Percentiles rank a stretch among this genome's conserved stretches.
Evolutionary conservation across 92 coral and sea anemone genomes (phyloP).

Genomic region (Anthopleura xanthogrammica): DNA sequence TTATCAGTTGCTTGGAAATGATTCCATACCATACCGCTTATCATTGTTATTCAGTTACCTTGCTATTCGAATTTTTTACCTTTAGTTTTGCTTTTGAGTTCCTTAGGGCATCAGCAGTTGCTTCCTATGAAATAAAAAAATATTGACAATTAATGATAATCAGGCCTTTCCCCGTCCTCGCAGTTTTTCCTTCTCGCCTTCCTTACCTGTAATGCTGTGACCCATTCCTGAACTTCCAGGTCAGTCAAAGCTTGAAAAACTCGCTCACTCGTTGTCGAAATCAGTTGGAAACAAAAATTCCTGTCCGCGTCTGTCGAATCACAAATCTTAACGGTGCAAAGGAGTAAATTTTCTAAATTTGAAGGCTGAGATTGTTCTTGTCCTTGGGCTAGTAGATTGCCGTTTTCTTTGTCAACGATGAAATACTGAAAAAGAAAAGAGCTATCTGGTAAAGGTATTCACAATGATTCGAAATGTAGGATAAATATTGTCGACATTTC

Average conservation of each 20-base stretch:
- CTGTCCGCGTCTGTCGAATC: constrained; percentile 81
- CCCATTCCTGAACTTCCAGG: constrained; percentile 91
- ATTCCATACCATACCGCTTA: too few species aligned
- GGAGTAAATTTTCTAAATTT: constrained; percentile 81
- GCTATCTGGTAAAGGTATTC: background rate
- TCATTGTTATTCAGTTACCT: too few species aligned
- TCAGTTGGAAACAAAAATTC: constrained; percentile 93
- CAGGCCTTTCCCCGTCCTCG: too few species aligned
- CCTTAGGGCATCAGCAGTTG: constrained; percentile 92
- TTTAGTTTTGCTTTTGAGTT: constrained; percentile 96
- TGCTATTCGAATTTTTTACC: constrained; percentile 37
- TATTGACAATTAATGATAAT: background rate
- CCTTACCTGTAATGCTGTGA: constrained; percentile 90
- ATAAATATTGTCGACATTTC: too few species aligned
- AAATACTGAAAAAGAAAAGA: constrained; percentile 61
- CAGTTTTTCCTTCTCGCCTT: background rate
- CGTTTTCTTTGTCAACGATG: constrained; percentile 83
- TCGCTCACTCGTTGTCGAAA: constrained; percentile 90
- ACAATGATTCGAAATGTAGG: background rate
- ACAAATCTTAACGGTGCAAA: constrained; percentile 90
- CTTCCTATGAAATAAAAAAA: constrained; percentile 56
- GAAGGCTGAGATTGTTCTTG: constrained; percentile 82
- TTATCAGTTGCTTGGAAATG: too few species aligned
- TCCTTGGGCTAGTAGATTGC: constrained; percentile 89
- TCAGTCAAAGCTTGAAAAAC: constrained; percentile 93